phyloP scores from a whole-genome alignment of 1,140 invertebrate genomes.

The Aradophagus sp. region DNA sequence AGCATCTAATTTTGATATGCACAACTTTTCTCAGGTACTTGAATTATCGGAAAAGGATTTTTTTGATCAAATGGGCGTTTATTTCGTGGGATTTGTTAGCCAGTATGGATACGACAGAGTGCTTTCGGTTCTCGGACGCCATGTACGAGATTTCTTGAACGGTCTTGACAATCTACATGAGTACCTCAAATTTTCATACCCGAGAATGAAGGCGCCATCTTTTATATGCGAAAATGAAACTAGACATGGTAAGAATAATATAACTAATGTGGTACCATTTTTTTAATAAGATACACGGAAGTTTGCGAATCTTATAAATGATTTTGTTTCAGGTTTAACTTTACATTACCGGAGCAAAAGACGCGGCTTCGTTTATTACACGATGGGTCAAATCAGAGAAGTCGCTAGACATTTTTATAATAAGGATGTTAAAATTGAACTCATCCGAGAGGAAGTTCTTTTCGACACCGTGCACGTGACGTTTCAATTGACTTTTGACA shows the following conservation, averaged over 20 bases:
- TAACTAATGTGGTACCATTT: no score
- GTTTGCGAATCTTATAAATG: no score
- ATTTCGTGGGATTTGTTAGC: slow-evolving; percentile 92
- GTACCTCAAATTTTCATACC: slow-evolving; percentile 97
- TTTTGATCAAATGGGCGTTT: slow-evolving; percentile 92
- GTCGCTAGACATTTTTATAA: slow-evolving; percentile 94
- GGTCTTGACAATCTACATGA: slow-evolving; percentile 98
- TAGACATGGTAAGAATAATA: slow-evolving; percentile 78
- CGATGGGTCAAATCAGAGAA: slow-evolving; percentile 96
- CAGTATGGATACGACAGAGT: slow-evolving; percentile 96
- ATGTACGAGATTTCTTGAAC: slow-evolving; percentile 96
- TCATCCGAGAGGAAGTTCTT: slow-evolving; percentile 88
- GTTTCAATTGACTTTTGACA: slow-evolving; percentile 95
- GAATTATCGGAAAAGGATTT: slow-evolving; percentile 90
- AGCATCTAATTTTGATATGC: no score
- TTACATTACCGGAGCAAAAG: slow-evolving; percentile 95
- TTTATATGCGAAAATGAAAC: slow-evolving; percentile 98
- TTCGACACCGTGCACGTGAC: slow-evolving; percentile 95
- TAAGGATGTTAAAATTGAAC: slow-evolving; percentile 92
- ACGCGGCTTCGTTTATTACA: slow-evolving; percentile 95
- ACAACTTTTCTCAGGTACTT: slow-evolving; percentile 78
- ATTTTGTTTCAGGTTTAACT: slow-evolving; percentile 81
- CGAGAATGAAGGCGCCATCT: slow-evolving; percentile 92
- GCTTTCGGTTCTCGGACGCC: slow-evolving; percentile 89
- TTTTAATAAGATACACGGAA: no score